Evolutionary conservation across 1,140 invertebrate species (phyloP), one percentile per base, ranked within the genome.

Genomic region (Scaptomyza montana): DNA sequence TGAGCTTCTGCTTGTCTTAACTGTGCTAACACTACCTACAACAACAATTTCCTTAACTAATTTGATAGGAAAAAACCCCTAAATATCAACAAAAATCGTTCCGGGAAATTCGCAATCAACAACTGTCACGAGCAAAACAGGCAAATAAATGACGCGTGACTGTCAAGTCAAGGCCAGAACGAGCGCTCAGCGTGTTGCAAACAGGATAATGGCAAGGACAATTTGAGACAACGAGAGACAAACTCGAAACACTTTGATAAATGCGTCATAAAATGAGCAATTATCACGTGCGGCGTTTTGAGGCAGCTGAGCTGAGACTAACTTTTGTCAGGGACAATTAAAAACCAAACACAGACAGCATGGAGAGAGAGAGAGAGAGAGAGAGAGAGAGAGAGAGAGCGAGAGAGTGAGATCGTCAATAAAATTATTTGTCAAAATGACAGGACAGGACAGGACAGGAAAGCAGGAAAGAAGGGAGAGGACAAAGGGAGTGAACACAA

Each of bases 71-170:
- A 36, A 36, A 36, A 49, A 33, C 47, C 46, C n/a, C 16, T 53
- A 63, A 25, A 25, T 2, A 25, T 25, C 41, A 8, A 36, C 33
- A 36, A 19, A 63, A 55, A 62, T 33, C 36, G 33, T n/a, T n/a
- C 46, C 50, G 61, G 21, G 50, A 56, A 61, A 59, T 67, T 60
- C 21, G 69, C 57, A 62, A 76, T 73, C 69, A 73, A 56, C 63
- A 73, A 76, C 74, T 73, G 74, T 76, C 74, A 67, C 25, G 41
- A 47, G 13, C 62, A 76, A 76, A 49, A 7, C 59, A 47, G 62
- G 61, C 73, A 62, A 76, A 73, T 73, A 76, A 76, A 76, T 76
- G 74, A 76, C 69, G 74, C 74, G 69, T 73, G 63, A 63, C 70
- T 67, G 55, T 54, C 55, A 66, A 43, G 55, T 50, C 57, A 43